phyloP scores from a whole-genome alignment of 2,113 vertebrate genomes.

The Ornithorhynchus anatinus region DNA sequence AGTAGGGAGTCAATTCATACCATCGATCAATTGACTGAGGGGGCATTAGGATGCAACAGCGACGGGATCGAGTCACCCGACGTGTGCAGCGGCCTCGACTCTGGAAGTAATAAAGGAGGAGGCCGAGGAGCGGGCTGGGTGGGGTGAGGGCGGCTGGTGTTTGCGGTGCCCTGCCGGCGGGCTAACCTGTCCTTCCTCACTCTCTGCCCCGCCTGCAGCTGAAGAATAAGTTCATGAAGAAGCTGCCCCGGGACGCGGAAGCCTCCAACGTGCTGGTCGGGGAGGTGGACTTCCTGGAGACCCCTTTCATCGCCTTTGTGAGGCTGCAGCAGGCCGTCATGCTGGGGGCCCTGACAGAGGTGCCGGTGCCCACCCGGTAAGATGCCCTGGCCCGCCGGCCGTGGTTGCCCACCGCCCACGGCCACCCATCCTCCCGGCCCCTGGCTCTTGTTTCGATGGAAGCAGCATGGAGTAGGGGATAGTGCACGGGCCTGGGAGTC shows the following conservation, averaged over 20 bases:
- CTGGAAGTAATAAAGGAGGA: no score
- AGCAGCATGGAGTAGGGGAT: no score
- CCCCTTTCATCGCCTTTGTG: slow-evolving; percentile 94
- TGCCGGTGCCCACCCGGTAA: slow-evolving; percentile 95
- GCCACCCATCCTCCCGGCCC: no score
- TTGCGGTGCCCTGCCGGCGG: background rate
- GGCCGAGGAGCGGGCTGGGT: no score
- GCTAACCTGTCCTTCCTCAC: slow-evolving; percentile 19
- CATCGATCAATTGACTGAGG: no score
- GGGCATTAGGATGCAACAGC: no score
- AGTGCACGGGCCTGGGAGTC: no score
- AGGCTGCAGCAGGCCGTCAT: slow-evolving; percentile 95
- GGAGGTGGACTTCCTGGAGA: slow-evolving; percentile 94
- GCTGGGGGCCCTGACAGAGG: slow-evolving; percentile 95
- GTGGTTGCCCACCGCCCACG: background rate
- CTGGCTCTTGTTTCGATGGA: no score
- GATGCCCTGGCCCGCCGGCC: background rate
- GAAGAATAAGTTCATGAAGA: slow-evolving; percentile 99
- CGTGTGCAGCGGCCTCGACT: no score
- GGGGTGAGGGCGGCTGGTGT: no score
- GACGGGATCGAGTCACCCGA: no score
- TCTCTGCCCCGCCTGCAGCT: slow-evolving; percentile 72
- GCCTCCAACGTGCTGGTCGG: slow-evolving; percentile 97
- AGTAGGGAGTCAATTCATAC: no score
- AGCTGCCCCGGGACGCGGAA: slow-evolving; percentile 94